Conservation (phyloP, 2,888 invertebrate species). For the Suillia variegata region DNA sequence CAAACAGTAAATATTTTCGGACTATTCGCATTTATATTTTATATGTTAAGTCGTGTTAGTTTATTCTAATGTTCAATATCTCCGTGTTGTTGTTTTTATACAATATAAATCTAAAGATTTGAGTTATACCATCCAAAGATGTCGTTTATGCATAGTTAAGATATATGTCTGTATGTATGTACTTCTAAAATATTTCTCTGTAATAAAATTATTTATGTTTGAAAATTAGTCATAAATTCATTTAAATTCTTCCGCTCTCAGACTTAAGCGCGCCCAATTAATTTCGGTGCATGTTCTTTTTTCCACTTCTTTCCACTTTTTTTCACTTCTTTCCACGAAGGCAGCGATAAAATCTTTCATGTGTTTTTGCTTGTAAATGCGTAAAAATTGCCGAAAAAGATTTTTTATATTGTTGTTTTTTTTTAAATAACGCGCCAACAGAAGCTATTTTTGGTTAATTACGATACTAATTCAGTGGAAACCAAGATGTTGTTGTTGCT, state of each 20-base stretch:
- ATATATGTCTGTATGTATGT: no score
- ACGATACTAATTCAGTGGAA: conserved; percentile 25
- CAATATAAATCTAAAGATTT: no score
- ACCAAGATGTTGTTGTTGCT: conserved; percentile 11
- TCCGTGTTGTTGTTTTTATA: no score
- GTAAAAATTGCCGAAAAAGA: conserved; percentile 26
- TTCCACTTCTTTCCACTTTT: no score
- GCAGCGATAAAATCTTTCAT: conserved; percentile 26
- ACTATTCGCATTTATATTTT: no score
- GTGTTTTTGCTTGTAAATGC: conserved; percentile 28
- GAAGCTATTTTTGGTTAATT: conserved; percentile 30
- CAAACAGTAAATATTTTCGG: no score
- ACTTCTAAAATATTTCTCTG: no score
- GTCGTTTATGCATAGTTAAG: no score
- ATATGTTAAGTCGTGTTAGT: no score
- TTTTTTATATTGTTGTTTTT: conserved; percentile 12
- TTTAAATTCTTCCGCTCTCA: conserved; percentile 11
- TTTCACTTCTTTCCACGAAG: conserved; percentile 11
- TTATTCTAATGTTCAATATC: no score
- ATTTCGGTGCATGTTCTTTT: conserved; percentile 8
- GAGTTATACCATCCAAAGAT: no score
- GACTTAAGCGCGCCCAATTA: conserved; percentile 12
- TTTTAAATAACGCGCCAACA: conserved; percentile 20
- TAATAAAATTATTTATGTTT: conserved; percentile 12
- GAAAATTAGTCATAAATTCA: conserved; percentile 26